phyloP scores from a whole-genome alignment of 2,888 invertebrate genomes.

The Crematogaster levior region DNA sequence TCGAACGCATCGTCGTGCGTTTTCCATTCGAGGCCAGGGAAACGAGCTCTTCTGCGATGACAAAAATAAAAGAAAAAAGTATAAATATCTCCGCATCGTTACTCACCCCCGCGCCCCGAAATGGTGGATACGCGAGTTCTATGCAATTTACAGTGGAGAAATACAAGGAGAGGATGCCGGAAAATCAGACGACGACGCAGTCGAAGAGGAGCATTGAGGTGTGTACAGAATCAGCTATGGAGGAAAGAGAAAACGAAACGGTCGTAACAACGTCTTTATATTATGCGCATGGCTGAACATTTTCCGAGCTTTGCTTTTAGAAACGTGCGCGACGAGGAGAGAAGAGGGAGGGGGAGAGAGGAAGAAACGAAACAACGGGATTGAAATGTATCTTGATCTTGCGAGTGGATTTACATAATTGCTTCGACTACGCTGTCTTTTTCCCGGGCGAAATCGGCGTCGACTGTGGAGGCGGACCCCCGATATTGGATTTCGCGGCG shows the following conservation, averaged over 20 bases:
- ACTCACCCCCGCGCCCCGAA: conserved; percentile 21
- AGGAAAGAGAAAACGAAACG: conserved; percentile 16
- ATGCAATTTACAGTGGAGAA: conserved; percentile 46
- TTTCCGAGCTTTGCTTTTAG: conserved; percentile 44
- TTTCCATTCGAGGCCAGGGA: conserved; percentile 2
- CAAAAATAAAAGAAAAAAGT: background rate
- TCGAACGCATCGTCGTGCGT: conserved; percentile 36
- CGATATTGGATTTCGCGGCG: conserved; percentile 48
- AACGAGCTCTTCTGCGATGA: background rate
- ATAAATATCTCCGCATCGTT: conserved; percentile 35
- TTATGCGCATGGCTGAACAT: conserved; percentile 47
- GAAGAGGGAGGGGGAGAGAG: background rate
- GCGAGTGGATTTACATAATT: conserved; percentile 80
- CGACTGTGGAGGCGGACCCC: conserved; percentile 23
- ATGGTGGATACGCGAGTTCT: conserved; percentile 1
- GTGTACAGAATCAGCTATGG: conserved; percentile 7
- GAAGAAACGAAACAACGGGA: conserved; percentile 52
- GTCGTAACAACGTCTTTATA: conserved; percentile 65
- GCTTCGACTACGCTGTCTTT: conserved; percentile 76
- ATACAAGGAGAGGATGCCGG: conserved; percentile 33
- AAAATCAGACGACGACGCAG: conserved; percentile 35
- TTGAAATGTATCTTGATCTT: conserved; percentile 80
- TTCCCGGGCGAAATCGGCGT: conserved; percentile 54
- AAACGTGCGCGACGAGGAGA: background rate
- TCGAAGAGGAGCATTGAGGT: background rate